Evolutionary conservation across 2,113 vertebrate genomes (phyloP).

Genomic region (Condylura cristata): DNA sequence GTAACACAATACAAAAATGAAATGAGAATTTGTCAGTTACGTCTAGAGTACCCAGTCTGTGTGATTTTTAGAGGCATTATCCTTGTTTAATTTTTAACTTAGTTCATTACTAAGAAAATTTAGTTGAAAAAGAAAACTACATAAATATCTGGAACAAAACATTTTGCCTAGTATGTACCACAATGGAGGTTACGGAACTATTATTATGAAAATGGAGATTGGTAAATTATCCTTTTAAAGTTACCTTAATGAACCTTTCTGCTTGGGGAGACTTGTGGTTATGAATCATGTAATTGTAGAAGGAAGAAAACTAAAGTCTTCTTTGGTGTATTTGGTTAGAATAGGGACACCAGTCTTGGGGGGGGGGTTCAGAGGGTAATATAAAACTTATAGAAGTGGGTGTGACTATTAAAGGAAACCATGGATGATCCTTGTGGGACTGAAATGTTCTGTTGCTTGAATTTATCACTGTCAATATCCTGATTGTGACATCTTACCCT

Average conservation of each 20-base stretch:
- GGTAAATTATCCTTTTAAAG: background rate
- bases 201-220: background rate
- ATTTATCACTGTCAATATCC: background rate
- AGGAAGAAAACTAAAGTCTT: background rate
- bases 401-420: background rate
- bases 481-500: background rate
- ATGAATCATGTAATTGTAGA: background rate
- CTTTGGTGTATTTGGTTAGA: background rate
- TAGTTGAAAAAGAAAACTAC: background rate
- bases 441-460: background rate
- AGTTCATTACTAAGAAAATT: background rate
- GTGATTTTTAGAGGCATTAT: background rate
- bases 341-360: background rate
- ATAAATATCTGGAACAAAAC: background rate
- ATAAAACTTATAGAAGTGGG: background rate
- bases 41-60: background rate
- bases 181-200: background rate
- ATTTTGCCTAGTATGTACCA: background rate
- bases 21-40: conserved; percentile 21
- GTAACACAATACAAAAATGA: background rate
- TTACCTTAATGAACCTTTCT: background rate
- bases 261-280: background rate
- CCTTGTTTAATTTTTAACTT: background rate
- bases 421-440: background rate
- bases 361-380: background rate